Evolutionary conservation across 2,113 vertebrate species (phyloP).

Genomic region (Apaloderma vittatum): DNA sequence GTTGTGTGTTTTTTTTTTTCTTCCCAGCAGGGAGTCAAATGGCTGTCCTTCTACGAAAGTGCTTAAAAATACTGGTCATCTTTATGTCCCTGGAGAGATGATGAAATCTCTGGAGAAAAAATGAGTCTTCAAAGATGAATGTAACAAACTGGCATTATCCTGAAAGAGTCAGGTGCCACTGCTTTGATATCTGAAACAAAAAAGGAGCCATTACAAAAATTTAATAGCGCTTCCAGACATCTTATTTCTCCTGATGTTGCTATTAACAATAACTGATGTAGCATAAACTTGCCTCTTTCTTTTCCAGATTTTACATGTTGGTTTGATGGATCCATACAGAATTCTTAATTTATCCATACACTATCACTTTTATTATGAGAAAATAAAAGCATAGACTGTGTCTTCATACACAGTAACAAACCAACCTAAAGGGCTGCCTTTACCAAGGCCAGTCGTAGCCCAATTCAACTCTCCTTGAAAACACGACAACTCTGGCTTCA

Average conservation of each 20-base stretch:
- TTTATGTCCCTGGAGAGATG: neutral
- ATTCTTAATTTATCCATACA: neutral
- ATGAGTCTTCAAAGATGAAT: neutral
- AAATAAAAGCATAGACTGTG: neutral
- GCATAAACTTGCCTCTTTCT: neutral
- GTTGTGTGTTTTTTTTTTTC: no score
- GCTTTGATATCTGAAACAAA: neutral
- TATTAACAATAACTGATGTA: neutral
- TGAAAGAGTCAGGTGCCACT: neutral
- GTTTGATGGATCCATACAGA: neutral
- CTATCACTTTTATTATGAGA: neutral
- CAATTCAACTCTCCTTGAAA: neutral
- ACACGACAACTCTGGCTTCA: neutral
- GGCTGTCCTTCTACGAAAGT: neutral
- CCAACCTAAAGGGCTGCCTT: neutral
- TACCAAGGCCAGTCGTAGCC: neutral
- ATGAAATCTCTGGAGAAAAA: neutral
- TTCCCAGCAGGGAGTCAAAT: neutral
- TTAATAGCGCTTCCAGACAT: neutral
- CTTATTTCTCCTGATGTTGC: neutral
- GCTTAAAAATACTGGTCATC: neutral
- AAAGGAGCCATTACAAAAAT: neutral
- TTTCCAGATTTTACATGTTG: neutral
- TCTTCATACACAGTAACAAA: neutral
- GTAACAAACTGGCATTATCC: neutral